phyloP scores from a whole-genome alignment of 2,888 invertebrate genomes.

The Deilephila elpenor region DNA sequence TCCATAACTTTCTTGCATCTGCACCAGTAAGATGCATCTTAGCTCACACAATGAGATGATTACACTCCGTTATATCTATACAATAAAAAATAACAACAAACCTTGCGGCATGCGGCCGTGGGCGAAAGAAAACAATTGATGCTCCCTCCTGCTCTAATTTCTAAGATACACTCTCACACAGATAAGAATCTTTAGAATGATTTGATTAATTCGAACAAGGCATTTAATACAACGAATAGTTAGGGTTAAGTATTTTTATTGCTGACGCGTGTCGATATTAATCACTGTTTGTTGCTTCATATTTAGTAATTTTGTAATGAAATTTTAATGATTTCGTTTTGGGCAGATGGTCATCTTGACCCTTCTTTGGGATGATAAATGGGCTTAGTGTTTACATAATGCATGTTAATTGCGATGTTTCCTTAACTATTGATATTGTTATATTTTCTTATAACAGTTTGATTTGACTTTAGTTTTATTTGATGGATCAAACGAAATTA shows the following conservation, averaged over 20 bases:
- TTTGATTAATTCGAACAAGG: slow-evolving; percentile 82
- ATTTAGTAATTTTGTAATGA: slow-evolving; percentile 79
- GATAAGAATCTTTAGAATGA: slow-evolving; percentile 75
- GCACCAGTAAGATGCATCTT: slow-evolving; percentile 68
- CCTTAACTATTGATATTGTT: background rate
- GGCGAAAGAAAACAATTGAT: slow-evolving; percentile 83
- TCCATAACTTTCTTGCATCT: slow-evolving; percentile 54
- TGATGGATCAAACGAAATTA: no score
- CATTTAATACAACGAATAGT: slow-evolving; percentile 70
- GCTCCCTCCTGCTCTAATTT: slow-evolving; percentile 82
- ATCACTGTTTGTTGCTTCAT: slow-evolving; percentile 60
- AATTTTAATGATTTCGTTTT: slow-evolving; percentile 65
- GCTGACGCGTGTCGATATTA: slow-evolving; percentile 82
- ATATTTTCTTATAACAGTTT: background rate
- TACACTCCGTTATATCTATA: slow-evolving; percentile 82
- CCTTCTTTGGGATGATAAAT: slow-evolving; percentile 35
- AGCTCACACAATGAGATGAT: slow-evolving; percentile 83
- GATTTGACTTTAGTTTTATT: background rate
- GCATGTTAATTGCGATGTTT: background rate
- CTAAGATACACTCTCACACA: slow-evolving; percentile 67
- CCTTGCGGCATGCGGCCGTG: slow-evolving; percentile 69
- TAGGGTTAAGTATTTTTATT: slow-evolving; percentile 77
- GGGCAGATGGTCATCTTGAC: slow-evolving; percentile 33
- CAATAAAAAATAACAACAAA: slow-evolving; percentile 72
- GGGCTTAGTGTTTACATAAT: slow-evolving; percentile 34